Evolutionary conservation across 1,140 invertebrate species (phyloP).

Genomic region (Neodiprion lecontei): DNA sequence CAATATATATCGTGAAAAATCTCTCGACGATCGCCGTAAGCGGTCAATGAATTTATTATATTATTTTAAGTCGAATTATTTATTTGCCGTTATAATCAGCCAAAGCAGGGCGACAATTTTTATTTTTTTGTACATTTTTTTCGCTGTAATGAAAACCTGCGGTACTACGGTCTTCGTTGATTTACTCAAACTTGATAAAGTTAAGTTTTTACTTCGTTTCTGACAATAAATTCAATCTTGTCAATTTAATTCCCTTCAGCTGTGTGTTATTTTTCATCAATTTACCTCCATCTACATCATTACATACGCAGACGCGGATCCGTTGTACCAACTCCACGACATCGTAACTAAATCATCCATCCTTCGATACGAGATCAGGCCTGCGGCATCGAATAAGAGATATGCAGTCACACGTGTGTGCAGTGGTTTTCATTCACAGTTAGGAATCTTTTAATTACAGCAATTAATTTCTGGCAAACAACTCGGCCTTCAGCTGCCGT

Average conservation of each 20-base stretch:
- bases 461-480: too few species aligned
- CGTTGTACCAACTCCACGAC: too few species aligned
- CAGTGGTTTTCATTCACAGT: too few species aligned
- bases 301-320: too few species aligned
- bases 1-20: too few species aligned
- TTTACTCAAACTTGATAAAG: not conserved
- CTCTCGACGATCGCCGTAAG: not conserved
- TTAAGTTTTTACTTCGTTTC: slow-evolving; percentile 4
- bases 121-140: not conserved
- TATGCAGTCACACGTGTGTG: too few species aligned
- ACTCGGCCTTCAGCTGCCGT: too few species aligned
- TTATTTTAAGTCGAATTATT: not conserved
- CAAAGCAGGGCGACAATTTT: not conserved
- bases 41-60: not conserved
- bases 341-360: too few species aligned
- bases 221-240: slow-evolving; percentile 8
- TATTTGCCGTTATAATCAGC: slow-evolving; percentile 1
- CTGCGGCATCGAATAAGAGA: too few species aligned
- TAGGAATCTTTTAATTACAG: too few species aligned
- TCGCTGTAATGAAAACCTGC: not conserved
- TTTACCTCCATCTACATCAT: not conserved
- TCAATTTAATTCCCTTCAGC: not conserved
- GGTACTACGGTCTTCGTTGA: not conserved
- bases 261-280: not conserved
- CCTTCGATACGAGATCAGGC: too few species aligned